Conservation (phyloP, 2,888 invertebrate genomes). For the Meghimatium bilineatum region DNA sequence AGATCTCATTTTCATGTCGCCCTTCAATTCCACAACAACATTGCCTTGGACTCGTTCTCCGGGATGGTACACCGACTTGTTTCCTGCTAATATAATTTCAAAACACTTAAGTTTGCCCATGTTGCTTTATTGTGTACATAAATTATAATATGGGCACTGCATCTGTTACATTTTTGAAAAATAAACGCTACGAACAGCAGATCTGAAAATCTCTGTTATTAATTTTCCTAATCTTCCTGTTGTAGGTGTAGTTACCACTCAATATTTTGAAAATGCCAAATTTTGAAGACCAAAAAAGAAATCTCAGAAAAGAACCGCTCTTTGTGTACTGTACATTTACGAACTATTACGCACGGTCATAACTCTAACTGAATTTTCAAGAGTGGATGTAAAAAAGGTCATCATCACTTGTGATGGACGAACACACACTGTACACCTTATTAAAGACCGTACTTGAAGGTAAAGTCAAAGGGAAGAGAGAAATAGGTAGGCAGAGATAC, state of each 20-base stretch:
- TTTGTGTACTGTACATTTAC: no score
- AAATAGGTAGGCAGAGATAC: no score
- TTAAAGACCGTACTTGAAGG: no score
- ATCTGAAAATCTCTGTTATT: neutral
- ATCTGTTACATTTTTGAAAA: neutral
- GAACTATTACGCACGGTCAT: no score
- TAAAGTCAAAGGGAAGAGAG: no score
- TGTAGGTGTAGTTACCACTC: no score
- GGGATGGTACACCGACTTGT: conserved; percentile 78
- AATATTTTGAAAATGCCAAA: no score
- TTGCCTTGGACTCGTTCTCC: conserved; percentile 77
- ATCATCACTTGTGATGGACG: no score
- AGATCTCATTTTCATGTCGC: conserved; percentile 78
- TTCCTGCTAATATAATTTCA: conserved; percentile 76
- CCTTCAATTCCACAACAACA: conserved; percentile 78
- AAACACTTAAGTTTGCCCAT: conserved; percentile 79
- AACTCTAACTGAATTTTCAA: no score
- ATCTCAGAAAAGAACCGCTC: conserved; percentile 10
- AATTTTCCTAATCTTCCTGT: conserved; percentile 39
- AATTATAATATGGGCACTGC: neutral
- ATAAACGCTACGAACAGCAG: neutral
- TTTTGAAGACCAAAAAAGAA: no score
- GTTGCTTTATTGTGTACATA: neutral
- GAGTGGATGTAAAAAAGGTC: no score
- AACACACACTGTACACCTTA: no score